Evolutionary conservation across 2,797 vertebrate genomes (phyloP).

Genomic region (Pangasius larnaudii): DNA sequence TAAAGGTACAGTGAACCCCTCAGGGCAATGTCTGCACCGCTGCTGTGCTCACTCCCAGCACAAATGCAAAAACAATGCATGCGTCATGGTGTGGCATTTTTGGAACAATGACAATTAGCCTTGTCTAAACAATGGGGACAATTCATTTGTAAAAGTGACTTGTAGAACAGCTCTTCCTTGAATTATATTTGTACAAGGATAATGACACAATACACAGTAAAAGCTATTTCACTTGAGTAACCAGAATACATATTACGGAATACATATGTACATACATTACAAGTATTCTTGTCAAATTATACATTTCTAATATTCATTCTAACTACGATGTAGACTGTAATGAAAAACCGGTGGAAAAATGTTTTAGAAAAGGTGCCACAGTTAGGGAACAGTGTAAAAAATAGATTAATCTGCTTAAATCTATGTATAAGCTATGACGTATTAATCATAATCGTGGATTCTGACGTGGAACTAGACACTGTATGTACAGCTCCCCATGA

Average conservation of each 20-base stretch:
- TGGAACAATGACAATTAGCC: conserved; percentile 73
- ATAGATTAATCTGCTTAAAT: background rate
- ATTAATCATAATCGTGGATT: too few relatives aligned
- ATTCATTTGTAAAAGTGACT: conserved; percentile 62
- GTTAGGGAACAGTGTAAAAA: background rate
- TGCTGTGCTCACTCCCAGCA: conserved; percentile 3
- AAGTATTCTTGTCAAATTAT: background rate
- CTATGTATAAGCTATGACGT: background rate
- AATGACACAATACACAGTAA: conserved; percentile 39
- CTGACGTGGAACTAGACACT: background rate
- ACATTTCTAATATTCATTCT: background rate
- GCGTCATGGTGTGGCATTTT: conserved; percentile 63
- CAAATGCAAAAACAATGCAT: conserved; percentile 46
- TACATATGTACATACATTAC: background rate
- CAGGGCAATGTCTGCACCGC: background rate
- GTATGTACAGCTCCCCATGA: background rate
- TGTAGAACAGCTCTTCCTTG: conserved; percentile 60
- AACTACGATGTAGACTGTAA: background rate
- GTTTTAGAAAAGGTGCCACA: background rate
- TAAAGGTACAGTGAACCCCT: conserved; percentile 32
- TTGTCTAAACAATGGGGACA: conserved; percentile 67
- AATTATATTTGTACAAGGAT: conserved; percentile 55
- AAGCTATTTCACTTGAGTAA: background rate
- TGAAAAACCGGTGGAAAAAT: background rate
- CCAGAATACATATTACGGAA: background rate